phyloP scores from a whole-genome alignment of 2,888 invertebrate genomes.

The Patella pellucida region DNA sequence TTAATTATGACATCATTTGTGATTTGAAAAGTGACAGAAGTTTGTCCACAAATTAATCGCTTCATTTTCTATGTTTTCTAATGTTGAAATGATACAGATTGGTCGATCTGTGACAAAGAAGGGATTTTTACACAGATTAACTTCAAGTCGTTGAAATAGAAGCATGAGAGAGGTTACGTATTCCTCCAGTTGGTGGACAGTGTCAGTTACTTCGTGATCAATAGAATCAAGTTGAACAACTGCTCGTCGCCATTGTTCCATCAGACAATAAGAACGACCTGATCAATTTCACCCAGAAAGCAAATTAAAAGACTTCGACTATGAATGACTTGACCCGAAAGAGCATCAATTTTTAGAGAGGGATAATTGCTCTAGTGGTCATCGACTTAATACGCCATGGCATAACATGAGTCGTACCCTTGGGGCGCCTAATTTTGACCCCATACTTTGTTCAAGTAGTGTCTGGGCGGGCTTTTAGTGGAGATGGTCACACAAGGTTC shows the following conservation, averaged over 20 bases:
- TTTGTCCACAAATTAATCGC: constrained; percentile 10
- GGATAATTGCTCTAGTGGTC: constrained; percentile 3
- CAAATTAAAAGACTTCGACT: neutral
- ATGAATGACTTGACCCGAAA: constrained; percentile 3
- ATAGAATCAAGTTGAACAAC: neutral
- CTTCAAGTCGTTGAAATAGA: neutral
- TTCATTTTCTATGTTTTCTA: neutral
- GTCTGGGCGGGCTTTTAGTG: constrained; percentile 3
- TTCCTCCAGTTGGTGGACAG: neutral
- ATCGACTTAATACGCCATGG: constrained; percentile 7
- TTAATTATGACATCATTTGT: constrained; percentile 10
- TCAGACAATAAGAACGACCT: neutral
- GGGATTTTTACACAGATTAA: constrained; percentile 4
- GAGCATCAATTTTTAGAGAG: neutral
- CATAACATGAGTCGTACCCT: neutral
- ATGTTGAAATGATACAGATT: constrained; percentile 8
- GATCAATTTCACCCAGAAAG: constrained; percentile 1
- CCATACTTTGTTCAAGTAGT: neutral
- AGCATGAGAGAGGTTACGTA: too few relatives aligned
- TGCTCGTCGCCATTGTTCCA: neutral
- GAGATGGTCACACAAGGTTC: constrained; percentile 4
- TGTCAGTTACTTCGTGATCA: constrained; percentile 4
- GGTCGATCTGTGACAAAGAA: neutral
- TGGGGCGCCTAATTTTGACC: neutral
- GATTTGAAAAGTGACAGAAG: constrained; percentile 1